A percentile compares a stretch with the other conserved stretches of the same genome.
phyloP scores from a whole-genome alignment of 2,797 vertebrate species.

The Neostethus bicornis region DNA sequence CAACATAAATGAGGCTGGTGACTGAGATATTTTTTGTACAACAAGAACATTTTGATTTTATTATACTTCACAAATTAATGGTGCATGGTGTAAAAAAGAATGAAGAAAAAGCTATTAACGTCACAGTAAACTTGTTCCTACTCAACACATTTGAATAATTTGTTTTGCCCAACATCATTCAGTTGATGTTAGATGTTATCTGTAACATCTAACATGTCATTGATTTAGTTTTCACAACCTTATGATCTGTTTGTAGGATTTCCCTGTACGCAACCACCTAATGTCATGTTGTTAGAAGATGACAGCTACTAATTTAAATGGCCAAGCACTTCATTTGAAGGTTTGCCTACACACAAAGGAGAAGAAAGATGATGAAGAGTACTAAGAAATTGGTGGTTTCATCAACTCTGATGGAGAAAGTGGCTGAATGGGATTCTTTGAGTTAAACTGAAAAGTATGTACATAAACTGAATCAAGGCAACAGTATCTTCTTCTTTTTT shows the following conservation, averaged over 20 bases:
- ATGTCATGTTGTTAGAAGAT: slow-evolving; percentile 26
- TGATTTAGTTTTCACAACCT: background rate
- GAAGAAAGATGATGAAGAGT: slow-evolving; percentile 32
- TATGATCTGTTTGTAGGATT: slow-evolving; percentile 43
- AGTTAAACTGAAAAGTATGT: no score
- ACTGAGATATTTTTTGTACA: no score
- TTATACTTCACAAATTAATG: no score
- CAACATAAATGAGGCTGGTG: no score
- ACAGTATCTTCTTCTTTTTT: no score
- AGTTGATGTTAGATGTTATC: background rate
- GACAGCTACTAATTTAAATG: slow-evolving; percentile 39
- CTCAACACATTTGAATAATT: no score
- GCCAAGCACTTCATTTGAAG: slow-evolving; percentile 59
- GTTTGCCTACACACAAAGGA: slow-evolving; percentile 58
- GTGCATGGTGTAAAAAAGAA: no score
- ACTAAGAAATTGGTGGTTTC: slow-evolving; percentile 60
- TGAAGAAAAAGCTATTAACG: no score
- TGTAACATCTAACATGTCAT: background rate
- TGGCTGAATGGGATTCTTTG: slow-evolving; percentile 62
- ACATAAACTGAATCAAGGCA: no score
- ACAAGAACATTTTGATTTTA: no score
- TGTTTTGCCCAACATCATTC: background rate
- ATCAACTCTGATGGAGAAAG: slow-evolving; percentile 71
- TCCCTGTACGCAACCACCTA: slow-evolving; percentile 13
- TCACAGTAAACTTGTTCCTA: no score